Base-by-base conservation (phyloP, 2,797 vertebrate genomes). In the Hirundo rustica region DNA sequence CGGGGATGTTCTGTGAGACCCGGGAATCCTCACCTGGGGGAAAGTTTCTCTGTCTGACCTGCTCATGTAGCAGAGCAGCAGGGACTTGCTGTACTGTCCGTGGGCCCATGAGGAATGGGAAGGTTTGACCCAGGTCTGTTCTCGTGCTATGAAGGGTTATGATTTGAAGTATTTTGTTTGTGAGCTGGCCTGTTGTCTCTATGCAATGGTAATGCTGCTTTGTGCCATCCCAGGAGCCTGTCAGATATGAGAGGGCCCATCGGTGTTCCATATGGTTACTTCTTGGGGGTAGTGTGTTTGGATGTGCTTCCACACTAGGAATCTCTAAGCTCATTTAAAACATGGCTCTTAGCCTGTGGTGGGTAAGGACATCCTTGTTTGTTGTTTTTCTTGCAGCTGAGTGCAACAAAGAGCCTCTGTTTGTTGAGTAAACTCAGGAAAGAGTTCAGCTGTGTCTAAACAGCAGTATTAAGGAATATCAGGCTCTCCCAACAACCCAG, bases 391-490 rank as follows among this genome's bases (percentile, higher is more conserved):
- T 57, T 7, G 3, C 14, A 25, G 13, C 0, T 11, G 10, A 79
- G 57, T 53, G 13, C 38, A 47, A 91, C 67, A 88, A 88, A 83
- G 61, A 60, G 42, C 34, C 61, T 92, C 76, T 90, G 57, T 92
- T 84, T 89, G 44, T 57, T 57, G 26, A 74, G 38, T 60, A 83
- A 61, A 58, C n/a, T 71, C 42, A 74, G 36, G 64, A 65, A 64
- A 26, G 25, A 26, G 16, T 92, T 93, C 76, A 38, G 17, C 75
- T 92, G 40, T 9, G 3, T 73, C 85, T 77, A 68, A 91, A 47
- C 60, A 89, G 14, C 7, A 29, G n/a, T 53, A 11, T 53, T 92
- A 60, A 73, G 51, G 26, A 86, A 18, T 66, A 60, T n/a, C 3
- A 2, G 51, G 57, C 47, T 93, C 40, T 64, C 40, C 58, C 91